A percentile compares a stretch with the other conserved stretches of the same genome.
Conservation (phyloP, 2,113 vertebrate genomes). For the Pavo muticus region DNA sequence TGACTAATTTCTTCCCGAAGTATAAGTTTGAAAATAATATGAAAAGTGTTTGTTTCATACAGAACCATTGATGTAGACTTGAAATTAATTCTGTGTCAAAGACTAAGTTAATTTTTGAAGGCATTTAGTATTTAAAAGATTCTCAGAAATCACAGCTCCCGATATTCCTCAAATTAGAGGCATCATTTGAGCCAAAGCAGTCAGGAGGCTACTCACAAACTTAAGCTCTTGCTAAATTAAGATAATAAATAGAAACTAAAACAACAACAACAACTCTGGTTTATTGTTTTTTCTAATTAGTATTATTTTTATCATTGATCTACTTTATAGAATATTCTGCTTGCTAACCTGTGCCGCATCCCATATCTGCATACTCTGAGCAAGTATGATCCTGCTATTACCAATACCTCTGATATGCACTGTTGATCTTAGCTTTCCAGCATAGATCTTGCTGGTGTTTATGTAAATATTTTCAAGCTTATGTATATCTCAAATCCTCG, state of each 20-base stretch:
- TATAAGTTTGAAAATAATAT: not conserved
- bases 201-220: not conserved
- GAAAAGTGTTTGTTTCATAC: not conserved
- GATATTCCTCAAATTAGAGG: accelerated
- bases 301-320: not conserved
- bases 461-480: not conserved
- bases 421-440: not conserved
- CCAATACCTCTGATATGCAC: not conserved
- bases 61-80: accelerated
- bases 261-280: not conserved
- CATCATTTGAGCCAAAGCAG: not conserved
- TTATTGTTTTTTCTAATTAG: not conserved
- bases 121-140: not conserved
- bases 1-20: not conserved
- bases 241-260: not conserved
- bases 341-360: not conserved
- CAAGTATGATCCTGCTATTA: not conserved
- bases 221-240: not conserved
- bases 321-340: not conserved
- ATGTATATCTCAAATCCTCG: not conserved
- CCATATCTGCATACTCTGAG: not conserved
- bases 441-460: not conserved
- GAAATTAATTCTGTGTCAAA: accelerated
- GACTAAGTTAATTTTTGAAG: not conserved
- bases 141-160: not conserved